These are phyloP conservation scores for Argentina silus DNA, from an alignment of 2,797 vertebrate species.

Conservation along the genomic window DNA sequence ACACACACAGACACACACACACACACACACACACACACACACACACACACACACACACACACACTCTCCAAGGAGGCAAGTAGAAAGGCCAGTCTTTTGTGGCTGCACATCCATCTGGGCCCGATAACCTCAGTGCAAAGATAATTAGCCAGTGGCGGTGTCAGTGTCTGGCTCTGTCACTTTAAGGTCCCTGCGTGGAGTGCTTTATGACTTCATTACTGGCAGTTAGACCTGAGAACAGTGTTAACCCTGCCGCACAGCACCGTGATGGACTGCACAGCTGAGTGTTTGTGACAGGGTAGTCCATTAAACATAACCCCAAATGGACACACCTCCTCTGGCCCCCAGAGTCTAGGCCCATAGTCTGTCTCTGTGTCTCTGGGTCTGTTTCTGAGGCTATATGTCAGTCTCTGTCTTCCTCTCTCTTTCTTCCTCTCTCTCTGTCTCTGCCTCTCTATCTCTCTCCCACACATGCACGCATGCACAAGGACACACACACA, in stretches of 20 bases:
- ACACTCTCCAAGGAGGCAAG: neutral
- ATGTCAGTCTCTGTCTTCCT: conserved; percentile 3
- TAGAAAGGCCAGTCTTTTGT: neutral
- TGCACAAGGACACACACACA: too few relatives aligned
- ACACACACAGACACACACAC: neutral
- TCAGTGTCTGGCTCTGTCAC: conserved; percentile 28
- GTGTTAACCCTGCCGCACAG: conserved; percentile 55
- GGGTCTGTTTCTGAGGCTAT: conserved; percentile 17
- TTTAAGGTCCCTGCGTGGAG: conserved; percentile 36
- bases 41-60: conserved; percentile 15
- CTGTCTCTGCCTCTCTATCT: neutral
- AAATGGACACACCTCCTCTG: conserved; percentile 54
- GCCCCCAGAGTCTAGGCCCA: conserved; percentile 32
- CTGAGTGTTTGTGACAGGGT: conserved; percentile 64
- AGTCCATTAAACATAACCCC: conserved; percentile 55
- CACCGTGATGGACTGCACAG: conserved; percentile 61
- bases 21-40: conserved; percentile 10
- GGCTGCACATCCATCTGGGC: neutral
- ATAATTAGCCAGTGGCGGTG: conserved; percentile 39
- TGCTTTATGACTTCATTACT: conserved; percentile 63
- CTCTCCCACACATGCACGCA: too few relatives aligned
- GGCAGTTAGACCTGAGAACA: conserved; percentile 60
- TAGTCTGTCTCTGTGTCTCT: conserved; percentile 23
- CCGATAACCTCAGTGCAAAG: conserved; percentile 24
- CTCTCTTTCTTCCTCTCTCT: conserved; percentile 33